Conservation (phyloP, 1,140 invertebrate genomes). For the Drosophila sturtevanti region DNA sequence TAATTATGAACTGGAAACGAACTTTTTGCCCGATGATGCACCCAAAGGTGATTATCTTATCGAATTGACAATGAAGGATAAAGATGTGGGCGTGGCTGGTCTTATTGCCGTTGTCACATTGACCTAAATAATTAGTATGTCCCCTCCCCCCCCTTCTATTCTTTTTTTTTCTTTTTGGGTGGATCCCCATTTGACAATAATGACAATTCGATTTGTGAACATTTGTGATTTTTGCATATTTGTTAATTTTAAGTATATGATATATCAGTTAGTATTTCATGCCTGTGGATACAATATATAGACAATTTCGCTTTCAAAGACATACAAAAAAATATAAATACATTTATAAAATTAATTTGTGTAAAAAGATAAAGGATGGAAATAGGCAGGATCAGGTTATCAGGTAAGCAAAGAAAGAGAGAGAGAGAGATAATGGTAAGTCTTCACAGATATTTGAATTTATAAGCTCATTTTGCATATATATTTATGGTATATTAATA, state of each 20-base stretch:
- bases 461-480: too few species aligned
- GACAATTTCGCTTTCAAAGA: conserved; percentile 64
- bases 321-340: conserved; percentile 17
- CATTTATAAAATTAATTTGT: too few species aligned
- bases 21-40: conserved; percentile 59
- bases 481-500: too few species aligned
- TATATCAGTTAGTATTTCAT: conserved; percentile 10
- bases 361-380: too few species aligned
- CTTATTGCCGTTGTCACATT: conserved; percentile 49
- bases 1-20: conserved; percentile 66
- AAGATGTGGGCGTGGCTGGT: conserved; percentile 45
- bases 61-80: conserved; percentile 43
- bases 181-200: conserved; percentile 58
- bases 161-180: conserved; percentile 24
- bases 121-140: conserved; percentile 22
- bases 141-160: too few species aligned
- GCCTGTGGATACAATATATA: conserved; percentile 32
- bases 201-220: conserved; percentile 35
- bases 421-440: too few species aligned
- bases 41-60: conserved; percentile 61
- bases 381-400: too few species aligned
- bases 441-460: too few species aligned
- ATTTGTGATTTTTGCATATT: background rate
- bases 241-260: conserved; percentile 4
- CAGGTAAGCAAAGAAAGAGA: too few species aligned